A percentile compares a stretch with the other conserved stretches of the same genome.
Evolutionary conservation across 2,113 vertebrate species (phyloP).

Genomic region (Mesitornis unicolor): DNA sequence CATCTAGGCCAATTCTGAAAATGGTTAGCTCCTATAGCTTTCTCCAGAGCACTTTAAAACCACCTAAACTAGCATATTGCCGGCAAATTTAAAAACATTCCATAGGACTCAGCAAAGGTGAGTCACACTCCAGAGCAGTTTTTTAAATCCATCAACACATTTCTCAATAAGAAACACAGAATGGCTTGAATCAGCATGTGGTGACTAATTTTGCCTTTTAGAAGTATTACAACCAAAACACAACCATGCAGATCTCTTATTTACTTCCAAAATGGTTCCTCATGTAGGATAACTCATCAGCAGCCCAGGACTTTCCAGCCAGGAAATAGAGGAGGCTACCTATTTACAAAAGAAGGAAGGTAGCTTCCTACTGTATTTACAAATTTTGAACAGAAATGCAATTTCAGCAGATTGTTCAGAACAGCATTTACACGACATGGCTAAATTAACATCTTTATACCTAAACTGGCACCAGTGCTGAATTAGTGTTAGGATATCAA

Average conservation of each 20-base stretch:
- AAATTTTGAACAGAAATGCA: not conserved
- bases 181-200: not conserved
- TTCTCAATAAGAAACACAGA: not conserved
- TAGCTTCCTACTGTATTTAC: not conserved
- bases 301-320: not conserved
- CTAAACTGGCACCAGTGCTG: not conserved
- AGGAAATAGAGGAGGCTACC: not conserved
- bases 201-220: not conserved
- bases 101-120: not conserved
- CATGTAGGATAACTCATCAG: not conserved
- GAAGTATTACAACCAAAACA: not conserved
- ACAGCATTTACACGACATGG: fast-evolving
- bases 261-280: not conserved
- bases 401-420: not conserved
- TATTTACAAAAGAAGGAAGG: not conserved
- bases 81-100: not conserved
- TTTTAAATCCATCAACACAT: not conserved
- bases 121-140: not conserved
- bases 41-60: not conserved
- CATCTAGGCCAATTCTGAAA: not conserved
- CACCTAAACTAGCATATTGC: not conserved
- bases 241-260: not conserved
- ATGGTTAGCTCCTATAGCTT: not conserved
- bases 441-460: not conserved
- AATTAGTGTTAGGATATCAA: not conserved